phyloP scores from a whole-genome alignment of 2,797 vertebrate genomes.

The Crenichthys baileyi region DNA sequence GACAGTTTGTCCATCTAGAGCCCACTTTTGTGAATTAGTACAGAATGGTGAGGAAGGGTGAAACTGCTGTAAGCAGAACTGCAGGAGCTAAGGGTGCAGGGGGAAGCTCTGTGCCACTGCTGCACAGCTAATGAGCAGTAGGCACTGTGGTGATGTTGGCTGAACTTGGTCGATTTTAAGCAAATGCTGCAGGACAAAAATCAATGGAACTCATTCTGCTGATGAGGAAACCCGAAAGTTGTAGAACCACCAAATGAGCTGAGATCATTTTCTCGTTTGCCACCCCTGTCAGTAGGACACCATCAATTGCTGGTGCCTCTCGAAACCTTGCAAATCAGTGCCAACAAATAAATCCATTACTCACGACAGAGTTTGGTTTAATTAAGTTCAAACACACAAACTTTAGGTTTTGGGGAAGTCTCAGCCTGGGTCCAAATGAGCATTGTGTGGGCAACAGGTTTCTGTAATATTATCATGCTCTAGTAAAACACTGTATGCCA shows the following conservation, averaged over 20 bases:
- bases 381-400: not conserved
- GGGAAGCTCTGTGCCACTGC: not conserved
- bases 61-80: not conserved
- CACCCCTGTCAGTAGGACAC: not conserved
- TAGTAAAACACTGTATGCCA: not conserved
- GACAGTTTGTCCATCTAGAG: too few relatives aligned
- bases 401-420: not conserved
- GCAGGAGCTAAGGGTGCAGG: not conserved
- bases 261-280: constrained; percentile 14
- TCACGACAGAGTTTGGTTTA: not conserved
- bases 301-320: constrained; percentile 9
- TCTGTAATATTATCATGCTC: not conserved
- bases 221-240: constrained; percentile 8
- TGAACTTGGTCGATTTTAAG: constrained; percentile 8
- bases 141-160: not conserved
- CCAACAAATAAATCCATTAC: not conserved
- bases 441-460: not conserved
- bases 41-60: not conserved
- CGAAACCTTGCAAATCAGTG: not conserved
- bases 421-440: not conserved
- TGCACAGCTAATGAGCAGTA: not conserved
- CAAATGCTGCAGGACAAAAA: constrained; percentile 10
- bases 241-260: constrained; percentile 9
- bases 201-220: constrained; percentile 14
- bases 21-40: not conserved